These are phyloP conservation scores for Stigmatopora nigra DNA, from an alignment of 2,113 vertebrate genomes.

Conservation along the genomic window DNA sequence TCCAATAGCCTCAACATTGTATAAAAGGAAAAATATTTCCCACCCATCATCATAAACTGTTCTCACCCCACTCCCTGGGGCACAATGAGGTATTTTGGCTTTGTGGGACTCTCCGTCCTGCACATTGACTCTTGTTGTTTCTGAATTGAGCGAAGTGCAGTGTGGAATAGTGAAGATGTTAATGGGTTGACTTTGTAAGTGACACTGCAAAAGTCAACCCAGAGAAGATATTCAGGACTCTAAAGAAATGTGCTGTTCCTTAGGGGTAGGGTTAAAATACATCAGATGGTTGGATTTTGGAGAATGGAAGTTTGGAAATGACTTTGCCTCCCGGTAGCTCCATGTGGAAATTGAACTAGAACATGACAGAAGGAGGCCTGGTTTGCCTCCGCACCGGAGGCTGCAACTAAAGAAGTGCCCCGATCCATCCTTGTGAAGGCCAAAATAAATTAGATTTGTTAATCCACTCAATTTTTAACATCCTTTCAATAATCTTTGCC, in stretches of 20 bases:
- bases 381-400: conserved; percentile 47
- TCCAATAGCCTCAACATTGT: conserved; percentile 38
- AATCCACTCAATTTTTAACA: conserved; percentile 49
- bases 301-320: conserved; percentile 4
- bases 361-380: conserved; percentile 35
- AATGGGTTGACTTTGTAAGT: conserved; percentile 66
- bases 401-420: conserved; percentile 35
- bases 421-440: conserved; percentile 44
- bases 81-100: conserved; percentile 27
- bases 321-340: conserved; percentile 26
- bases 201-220: conserved; percentile 39
- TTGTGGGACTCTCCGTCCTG: conserved; percentile 26
- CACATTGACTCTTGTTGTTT: conserved; percentile 42
- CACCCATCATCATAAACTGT: conserved; percentile 43
- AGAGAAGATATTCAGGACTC: conserved; percentile 44
- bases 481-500: conserved; percentile 32
- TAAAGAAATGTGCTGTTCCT: conserved; percentile 20
- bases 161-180: conserved; percentile 50
- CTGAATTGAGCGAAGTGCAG: conserved; percentile 30
- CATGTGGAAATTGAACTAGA: conserved; percentile 48
- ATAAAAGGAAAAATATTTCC: conserved; percentile 44
- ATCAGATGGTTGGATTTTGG: conserved; percentile 30
- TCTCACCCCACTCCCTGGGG: conserved; percentile 33
- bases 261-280: conserved; percentile 37
- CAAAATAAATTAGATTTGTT: conserved; percentile 61